Percentiles rank a stretch among this genome's conserved stretches.
These are phyloP conservation scores for Rhabdophis nuchalis DNA, from an alignment of 2,797 vertebrate species.

Conservation along the genomic window DNA sequence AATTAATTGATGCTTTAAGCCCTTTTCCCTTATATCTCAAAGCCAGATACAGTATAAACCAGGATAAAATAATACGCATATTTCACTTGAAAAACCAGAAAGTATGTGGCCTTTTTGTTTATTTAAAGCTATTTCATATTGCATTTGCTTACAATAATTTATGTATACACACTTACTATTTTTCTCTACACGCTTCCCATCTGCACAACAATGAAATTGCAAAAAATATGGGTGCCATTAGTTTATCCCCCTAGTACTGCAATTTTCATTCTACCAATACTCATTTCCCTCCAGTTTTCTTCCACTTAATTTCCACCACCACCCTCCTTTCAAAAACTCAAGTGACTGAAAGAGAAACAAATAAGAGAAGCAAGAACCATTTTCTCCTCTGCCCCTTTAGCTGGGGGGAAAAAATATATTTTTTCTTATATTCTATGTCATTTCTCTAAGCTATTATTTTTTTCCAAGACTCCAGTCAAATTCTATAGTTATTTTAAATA, in stretches of 20 bases:
- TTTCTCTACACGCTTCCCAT: neutral
- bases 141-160: neutral
- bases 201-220: neutral
- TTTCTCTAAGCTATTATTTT: neutral
- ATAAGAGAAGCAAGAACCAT: neutral
- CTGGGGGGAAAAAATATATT: neutral
- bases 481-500: neutral
- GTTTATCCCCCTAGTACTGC: neutral
- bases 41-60: neutral
- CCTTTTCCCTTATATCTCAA: neutral
- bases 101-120: neutral
- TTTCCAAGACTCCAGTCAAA: neutral
- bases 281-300: neutral
- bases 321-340: neutral
- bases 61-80: neutral
- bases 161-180: neutral
- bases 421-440: neutral
- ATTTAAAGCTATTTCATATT: neutral
- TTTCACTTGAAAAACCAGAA: neutral
- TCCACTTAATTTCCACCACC: neutral
- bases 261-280: neutral
- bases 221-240: neutral
- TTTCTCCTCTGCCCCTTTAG: neutral
- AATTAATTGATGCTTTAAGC: neutral
- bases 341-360: neutral